Percentiles rank a stretch among this genome's conserved stretches.
phyloP scores from a whole-genome alignment of 1,140 invertebrate species.

The Trichoplusia ni region DNA sequence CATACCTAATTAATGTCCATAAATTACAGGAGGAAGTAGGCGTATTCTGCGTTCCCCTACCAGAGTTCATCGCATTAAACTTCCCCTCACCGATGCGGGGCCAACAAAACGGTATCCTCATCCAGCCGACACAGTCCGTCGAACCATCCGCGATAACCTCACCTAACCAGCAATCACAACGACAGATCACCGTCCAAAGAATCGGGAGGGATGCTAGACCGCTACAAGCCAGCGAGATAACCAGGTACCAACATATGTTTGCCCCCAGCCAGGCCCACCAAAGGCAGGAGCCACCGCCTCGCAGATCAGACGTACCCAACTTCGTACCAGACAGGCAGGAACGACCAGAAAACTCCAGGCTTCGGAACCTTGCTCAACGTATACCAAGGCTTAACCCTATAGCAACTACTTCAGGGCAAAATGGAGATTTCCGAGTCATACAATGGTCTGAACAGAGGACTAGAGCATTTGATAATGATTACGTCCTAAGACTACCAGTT shows the following conservation, averaged over 20 bases:
- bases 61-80: slow-evolving; percentile 69
- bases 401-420: slow-evolving; percentile 32
- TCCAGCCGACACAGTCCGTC: slow-evolving; percentile 44
- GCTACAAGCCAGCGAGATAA: slow-evolving; percentile 65
- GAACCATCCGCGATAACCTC: slow-evolving; percentile 43
- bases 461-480: slow-evolving; percentile 59
- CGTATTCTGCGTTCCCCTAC: slow-evolving; percentile 73
- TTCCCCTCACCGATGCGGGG: slow-evolving; percentile 55
- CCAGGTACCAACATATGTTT: slow-evolving; percentile 74
- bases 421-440: slow-evolving; percentile 59
- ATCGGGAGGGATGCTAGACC: slow-evolving; percentile 74
- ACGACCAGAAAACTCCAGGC: slow-evolving; percentile 53
- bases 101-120: slow-evolving; percentile 53
- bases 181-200: slow-evolving; percentile 75
- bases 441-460: slow-evolving; percentile 59
- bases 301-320: slow-evolving; percentile 48
- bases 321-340: slow-evolving; percentile 52
- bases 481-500: slow-evolving; percentile 57
- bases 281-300: slow-evolving; percentile 22
- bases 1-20: neutral
- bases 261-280: slow-evolving; percentile 44
- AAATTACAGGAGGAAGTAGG: slow-evolving; percentile 72
- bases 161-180: slow-evolving; percentile 49
- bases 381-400: slow-evolving; percentile 61
- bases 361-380: slow-evolving; percentile 57